phyloP scores from a whole-genome alignment of 2,888 invertebrate genomes.

The Homarus gammarus region DNA sequence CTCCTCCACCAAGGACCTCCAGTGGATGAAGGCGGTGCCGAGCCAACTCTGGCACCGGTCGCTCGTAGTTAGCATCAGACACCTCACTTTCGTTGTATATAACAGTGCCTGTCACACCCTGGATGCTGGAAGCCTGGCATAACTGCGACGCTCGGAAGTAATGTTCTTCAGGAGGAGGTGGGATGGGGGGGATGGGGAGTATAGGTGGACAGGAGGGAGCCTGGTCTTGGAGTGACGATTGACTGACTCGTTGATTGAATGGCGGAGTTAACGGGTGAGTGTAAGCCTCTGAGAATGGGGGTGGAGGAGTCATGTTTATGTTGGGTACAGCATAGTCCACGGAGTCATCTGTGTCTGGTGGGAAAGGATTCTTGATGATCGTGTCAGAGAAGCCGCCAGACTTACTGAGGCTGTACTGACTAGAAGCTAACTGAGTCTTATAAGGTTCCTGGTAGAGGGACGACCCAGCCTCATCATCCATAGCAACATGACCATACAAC shows the following conservation, averaged over 20 bases:
- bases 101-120: conserved; percentile 74
- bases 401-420: conserved; percentile 31
- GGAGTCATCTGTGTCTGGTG: conserved; percentile 56
- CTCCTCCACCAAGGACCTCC: conserved; percentile 87
- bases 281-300: conserved; percentile 68
- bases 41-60: conserved; percentile 82
- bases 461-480: conserved; percentile 68
- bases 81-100: conserved; percentile 42
- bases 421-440: conserved; percentile 27
- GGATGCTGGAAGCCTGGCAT: conserved; percentile 48
- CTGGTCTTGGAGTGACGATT: not conserved
- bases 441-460: conserved; percentile 70
- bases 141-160: conserved; percentile 56
- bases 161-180: conserved; percentile 68
- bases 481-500: conserved; percentile 71
- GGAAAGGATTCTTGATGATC: conserved; percentile 41
- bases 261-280: conserved; percentile 48
- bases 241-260: conserved; percentile 25
- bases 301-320: conserved; percentile 72
- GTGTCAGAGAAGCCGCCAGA: conserved; percentile 48
- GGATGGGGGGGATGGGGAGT: conserved; percentile 54
- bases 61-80: conserved; percentile 43
- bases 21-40: conserved; percentile 86
- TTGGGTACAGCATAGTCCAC: conserved; percentile 74
- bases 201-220: not conserved